Percentiles rank a stretch among this genome's conserved stretches.
Conservation (phyloP, 2,113 vertebrate species). For the Casuarius casuarius region DNA sequence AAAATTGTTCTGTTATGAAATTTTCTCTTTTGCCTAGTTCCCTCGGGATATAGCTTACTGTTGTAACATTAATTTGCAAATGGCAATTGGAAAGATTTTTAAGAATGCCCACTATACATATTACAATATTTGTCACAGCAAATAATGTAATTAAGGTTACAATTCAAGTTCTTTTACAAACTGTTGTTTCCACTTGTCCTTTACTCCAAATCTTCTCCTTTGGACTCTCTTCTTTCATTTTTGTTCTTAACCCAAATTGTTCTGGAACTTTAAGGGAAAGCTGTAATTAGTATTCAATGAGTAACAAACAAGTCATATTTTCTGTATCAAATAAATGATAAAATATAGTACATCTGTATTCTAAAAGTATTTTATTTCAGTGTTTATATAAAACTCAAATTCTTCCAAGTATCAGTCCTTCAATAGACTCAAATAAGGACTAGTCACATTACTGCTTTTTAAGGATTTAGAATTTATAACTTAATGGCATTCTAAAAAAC, state of each 20-base stretch:
- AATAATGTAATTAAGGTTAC: neutral
- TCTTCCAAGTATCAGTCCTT: neutral
- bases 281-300: neutral
- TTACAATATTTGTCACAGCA: neutral
- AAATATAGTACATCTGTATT: neutral
- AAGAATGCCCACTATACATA: neutral
- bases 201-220: neutral
- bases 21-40: neutral
- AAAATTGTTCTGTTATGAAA: neutral
- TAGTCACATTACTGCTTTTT: neutral
- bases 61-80: neutral
- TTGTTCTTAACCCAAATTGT: neutral
- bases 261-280: neutral
- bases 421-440: neutral
- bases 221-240: neutral
- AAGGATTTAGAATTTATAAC: neutral
- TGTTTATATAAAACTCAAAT: neutral
- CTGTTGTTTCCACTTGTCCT: neutral
- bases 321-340: neutral
- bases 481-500: neutral
- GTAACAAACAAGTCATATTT: neutral
- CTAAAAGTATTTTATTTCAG: neutral
- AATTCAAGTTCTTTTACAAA: neutral
- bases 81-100: neutral
- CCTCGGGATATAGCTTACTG: neutral